Conservation (phyloP, 2,797 vertebrate species). For the Muscicapa comitata region DNA sequence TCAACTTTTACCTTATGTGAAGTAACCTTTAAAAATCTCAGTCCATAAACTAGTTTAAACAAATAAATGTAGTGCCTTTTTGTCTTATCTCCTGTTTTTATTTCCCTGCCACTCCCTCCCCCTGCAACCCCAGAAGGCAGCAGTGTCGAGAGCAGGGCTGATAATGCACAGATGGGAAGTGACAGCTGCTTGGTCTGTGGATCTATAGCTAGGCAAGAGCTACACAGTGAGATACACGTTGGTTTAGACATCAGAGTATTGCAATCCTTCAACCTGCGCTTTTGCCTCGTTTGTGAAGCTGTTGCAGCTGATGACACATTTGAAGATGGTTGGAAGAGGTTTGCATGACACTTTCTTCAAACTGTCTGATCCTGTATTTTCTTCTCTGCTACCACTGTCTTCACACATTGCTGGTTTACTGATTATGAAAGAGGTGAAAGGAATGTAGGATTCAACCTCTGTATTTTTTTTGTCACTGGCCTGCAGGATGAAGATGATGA, state of each 20-base stretch:
- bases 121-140: neutral
- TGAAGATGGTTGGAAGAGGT: neutral
- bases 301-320: neutral
- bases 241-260: neutral
- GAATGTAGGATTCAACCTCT: neutral
- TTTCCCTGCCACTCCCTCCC: neutral
- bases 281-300: neutral
- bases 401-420: neutral
- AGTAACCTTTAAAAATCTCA: neutral
- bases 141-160: neutral
- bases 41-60: neutral
- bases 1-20: neutral
- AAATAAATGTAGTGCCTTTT: neutral
- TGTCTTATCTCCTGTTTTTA: neutral
- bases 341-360: neutral
- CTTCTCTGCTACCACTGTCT: neutral
- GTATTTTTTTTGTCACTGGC: neutral
- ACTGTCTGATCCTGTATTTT: neutral
- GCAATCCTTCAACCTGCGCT: accelerated
- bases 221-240: neutral
- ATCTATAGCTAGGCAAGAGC: neutral
- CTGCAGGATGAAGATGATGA: neutral
- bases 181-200: neutral
- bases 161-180: neutral
- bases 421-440: neutral